Base-by-base conservation (phyloP, 64 coral and sea anemone species). In the Porites lutea region DNA sequence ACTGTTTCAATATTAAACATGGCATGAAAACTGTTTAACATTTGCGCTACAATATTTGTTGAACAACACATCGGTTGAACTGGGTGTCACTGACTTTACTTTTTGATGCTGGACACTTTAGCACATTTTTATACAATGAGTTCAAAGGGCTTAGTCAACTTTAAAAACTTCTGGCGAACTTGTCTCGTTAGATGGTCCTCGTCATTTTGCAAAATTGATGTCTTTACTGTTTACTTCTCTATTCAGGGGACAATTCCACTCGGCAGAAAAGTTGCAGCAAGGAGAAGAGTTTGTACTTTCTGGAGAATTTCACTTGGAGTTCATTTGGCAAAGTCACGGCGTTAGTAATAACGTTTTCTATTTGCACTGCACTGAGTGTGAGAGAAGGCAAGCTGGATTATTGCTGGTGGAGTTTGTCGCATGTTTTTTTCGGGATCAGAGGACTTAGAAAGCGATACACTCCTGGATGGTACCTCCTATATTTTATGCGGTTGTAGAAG, bases 271-370 rank as follows among this genome's bases (percentile, higher is more conserved):
- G 9, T 6, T 16, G 4, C 14, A 54, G 48, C 10, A 44, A n/a
- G 19, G 3, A 19, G 53, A 54, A 6, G 15, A 51, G 48, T 44
- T 0, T 49, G 14, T 18, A 6, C 13, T 77, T 51, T 0, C 74
- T 77, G 74, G 48, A 52, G 2, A 53, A 77, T 53, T 51, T 77
- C 4, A 52, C 74, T 18, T 54, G 74, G 48, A 44, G 74, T 7
- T 52, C 48, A 51, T 77, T 76, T 77, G 74, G 74, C 48, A 77
- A 52, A 77, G 13, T 76, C 48, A 76, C 52, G 49, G 74, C 74
- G 48, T 51, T 77, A 21, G 8, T 19, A 20, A 53, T 77, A 47
- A 19, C 48, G 15, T 77, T 77, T 18, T 19, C 74, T 14, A 1
- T 77, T 8, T 77, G 47, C 44, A 19, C 74, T 8, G 48, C 48